Conservation (phyloP, 2,888 invertebrate species). For the Nineta flava region DNA sequence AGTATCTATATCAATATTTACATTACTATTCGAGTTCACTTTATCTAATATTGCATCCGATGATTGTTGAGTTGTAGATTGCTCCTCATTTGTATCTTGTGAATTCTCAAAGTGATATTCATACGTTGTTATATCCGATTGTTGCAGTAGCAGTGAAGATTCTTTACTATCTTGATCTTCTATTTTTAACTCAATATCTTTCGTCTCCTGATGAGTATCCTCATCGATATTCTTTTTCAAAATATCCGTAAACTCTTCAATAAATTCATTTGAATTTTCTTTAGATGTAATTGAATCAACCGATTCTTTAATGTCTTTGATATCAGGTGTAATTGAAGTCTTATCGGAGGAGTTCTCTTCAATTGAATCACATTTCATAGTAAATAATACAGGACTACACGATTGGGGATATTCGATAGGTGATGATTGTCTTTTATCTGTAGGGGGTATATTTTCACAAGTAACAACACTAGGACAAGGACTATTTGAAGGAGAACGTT, state of each 20-base stretch:
- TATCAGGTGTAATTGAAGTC: background rate
- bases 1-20: background rate
- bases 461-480: background rate
- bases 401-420: background rate
- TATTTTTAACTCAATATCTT: background rate
- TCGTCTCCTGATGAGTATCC: background rate
- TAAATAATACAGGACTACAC: background rate
- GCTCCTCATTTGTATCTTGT: background rate
- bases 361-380: slow-evolving; percentile 2
- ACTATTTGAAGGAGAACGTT: slow-evolving; percentile 4
- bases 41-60: background rate
- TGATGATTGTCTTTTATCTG: slow-evolving; percentile 1
- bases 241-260: background rate
- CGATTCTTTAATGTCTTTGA: background rate
- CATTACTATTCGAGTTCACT: background rate
- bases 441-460: slow-evolving; percentile 1
- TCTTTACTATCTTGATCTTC: background rate
- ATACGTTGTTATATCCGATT: no score
- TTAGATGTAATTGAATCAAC: background rate
- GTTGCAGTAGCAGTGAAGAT: no score
- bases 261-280: background rate
- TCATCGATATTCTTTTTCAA: background rate
- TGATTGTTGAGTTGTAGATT: background rate
- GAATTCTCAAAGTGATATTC: background rate
- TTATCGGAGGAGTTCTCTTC: background rate